These are phyloP conservation scores for Bos indicus DNA, from an alignment of 2,113 vertebrate genomes.

Conservation along the genomic window DNA sequence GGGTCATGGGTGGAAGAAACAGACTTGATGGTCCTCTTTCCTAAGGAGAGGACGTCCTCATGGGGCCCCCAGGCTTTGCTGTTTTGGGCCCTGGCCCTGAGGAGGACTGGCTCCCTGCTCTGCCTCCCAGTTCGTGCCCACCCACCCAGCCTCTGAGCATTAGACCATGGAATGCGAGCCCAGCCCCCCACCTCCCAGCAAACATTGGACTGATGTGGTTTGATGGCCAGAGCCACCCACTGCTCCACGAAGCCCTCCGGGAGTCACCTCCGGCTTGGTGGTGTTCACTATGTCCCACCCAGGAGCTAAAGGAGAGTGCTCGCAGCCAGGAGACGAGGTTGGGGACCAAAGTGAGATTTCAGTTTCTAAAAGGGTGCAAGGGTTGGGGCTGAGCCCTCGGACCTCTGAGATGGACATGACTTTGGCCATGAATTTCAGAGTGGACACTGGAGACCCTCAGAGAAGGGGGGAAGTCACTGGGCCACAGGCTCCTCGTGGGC, in stretches of 20 bases:
- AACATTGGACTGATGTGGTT: neutral
- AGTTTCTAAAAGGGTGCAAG: neutral
- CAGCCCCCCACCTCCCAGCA: neutral
- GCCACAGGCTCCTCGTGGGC: accelerated
- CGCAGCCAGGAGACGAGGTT: neutral
- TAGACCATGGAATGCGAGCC: neutral
- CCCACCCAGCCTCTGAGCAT: neutral
- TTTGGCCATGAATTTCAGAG: neutral
- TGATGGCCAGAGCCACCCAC: neutral
- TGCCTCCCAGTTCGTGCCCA: neutral
- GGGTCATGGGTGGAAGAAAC: neutral
- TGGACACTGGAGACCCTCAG: neutral
- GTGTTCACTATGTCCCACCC: too few relatives aligned
- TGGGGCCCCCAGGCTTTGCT: neutral
- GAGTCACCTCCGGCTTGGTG: accelerated
- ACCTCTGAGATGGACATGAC: neutral
- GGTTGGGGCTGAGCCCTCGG: neutral
- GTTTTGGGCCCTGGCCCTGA: neutral
- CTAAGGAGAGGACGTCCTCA: neutral
- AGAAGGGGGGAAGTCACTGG: neutral
- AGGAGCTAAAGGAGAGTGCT: neutral
- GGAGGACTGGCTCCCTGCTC: neutral
- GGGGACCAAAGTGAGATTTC: neutral
- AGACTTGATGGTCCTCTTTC: neutral
- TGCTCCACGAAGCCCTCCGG: accelerated